Conservation (phyloP, 2,888 invertebrate species). For the Andrena marginata region DNA sequence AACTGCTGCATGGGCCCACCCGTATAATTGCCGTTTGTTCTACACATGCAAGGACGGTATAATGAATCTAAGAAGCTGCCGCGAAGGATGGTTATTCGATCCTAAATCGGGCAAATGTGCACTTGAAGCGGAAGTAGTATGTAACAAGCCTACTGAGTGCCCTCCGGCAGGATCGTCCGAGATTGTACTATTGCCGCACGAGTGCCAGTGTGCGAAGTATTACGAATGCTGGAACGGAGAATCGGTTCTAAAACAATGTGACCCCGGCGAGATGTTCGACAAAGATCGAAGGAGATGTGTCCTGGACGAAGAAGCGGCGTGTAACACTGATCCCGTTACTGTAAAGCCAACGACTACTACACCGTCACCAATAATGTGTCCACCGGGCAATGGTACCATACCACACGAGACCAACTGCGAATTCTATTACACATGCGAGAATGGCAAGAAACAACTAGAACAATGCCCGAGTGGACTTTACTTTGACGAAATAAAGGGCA, state of each 20-base stretch:
- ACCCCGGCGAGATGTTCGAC: conserved; percentile 55
- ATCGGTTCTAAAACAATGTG: conserved; percentile 1
- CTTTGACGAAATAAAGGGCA: conserved; percentile 2
- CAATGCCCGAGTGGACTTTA: neutral
- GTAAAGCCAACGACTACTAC: neutral
- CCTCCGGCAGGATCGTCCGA: neutral
- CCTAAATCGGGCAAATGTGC: neutral
- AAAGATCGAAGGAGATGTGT: conserved; percentile 22
- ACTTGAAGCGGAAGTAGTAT: neutral
- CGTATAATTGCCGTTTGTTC: conserved; percentile 62
- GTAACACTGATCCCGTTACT: neutral
- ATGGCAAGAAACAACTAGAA: neutral
- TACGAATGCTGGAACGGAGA: conserved; percentile 69
- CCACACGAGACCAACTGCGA: conserved; percentile 8
- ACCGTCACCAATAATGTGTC: neutral
- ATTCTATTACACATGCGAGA: conserved; percentile 23
- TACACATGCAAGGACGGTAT: conserved; percentile 69
- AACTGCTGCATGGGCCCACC: conserved; percentile 48
- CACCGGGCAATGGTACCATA: neutral
- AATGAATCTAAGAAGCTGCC: conserved; percentile 6
- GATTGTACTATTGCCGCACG: conserved; percentile 47
- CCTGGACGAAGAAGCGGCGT: neutral
- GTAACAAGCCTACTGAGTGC: neutral
- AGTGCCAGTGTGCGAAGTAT: conserved; percentile 59
- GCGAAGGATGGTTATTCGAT: neutral